Base-by-base conservation (phyloP, 2,113 vertebrate genomes). In the Brachionichthys hirsutus region DNA sequence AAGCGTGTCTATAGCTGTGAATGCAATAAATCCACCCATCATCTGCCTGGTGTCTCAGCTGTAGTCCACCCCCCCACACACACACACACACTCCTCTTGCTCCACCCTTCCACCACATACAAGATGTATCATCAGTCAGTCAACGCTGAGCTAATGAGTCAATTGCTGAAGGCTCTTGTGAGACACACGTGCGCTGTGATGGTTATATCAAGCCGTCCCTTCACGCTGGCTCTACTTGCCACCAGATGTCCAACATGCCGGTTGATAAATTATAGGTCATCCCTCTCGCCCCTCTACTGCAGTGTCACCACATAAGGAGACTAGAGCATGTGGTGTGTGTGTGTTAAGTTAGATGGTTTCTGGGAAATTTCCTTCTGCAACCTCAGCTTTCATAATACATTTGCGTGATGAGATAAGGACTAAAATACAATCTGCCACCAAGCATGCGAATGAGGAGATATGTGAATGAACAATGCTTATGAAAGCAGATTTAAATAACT, bases 111-210 rank as follows among this genome's bases (percentile, higher is more conserved):
- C 63, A 45, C 35, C 43, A 10, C 58, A 90, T 92, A 87, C 89
- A 91, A 91, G 87, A 92, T 91, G 78, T 84, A 92, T 88, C 40
- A 20, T 68, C 77, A 83, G 72, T 68, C 80, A 78, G 84, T 72
- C 75, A 54, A 69, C 78, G 81, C 68, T 71, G 71, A 83, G 83
- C 82, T 89, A 89, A 90, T 88, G 83, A 84, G 86, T 89, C 81
- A 79, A 83, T 77, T 77, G 85, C 82, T 85, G 72, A 55, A 60
- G 71, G 74, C 82, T 78, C 65, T 78, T 62, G 65, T 81, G 78
- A 88, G 85, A 85, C 80, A 71, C 62, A 51, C 65, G 52, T 66
- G 52, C 16, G 14, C 74, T 64, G 66, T 70, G 72, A 85, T 69
- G 67, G 64, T 71, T 83, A 67, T 55, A 70, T 67, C 38, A 59